These are phyloP conservation scores for Lophochroa leadbeateri DNA, from an alignment of 2,113 vertebrate genomes.

Conservation along the genomic window DNA sequence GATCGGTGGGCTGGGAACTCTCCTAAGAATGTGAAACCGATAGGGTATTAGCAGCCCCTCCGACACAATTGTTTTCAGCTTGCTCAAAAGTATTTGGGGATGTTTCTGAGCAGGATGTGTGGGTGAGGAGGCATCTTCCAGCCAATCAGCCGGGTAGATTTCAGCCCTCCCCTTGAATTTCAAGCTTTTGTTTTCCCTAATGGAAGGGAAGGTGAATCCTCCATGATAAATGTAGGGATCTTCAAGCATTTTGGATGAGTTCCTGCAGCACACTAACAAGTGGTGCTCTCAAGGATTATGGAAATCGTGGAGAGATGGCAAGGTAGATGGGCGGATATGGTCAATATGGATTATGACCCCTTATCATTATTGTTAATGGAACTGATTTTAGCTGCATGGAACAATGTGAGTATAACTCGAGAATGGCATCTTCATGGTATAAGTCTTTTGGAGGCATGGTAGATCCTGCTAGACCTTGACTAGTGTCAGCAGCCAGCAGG, in stretches of 20 bases:
- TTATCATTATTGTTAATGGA: neutral
- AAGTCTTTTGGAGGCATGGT: neutral
- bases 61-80: slow-evolving; percentile 68
- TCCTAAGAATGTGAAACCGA: slow-evolving; percentile 66
- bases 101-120: neutral
- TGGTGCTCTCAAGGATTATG: neutral
- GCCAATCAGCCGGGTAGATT: slow-evolving; percentile 50
- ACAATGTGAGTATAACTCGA: neutral
- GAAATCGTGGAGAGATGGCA: neutral
- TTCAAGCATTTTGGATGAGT: slow-evolving; percentile 47
- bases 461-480: slow-evolving; percentile 1
- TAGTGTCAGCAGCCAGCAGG: neutral
- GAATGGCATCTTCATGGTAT: neutral
- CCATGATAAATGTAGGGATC: slow-evolving; percentile 27
- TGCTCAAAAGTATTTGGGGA: slow-evolving; percentile 64
- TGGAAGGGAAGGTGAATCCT: slow-evolving; percentile 45
- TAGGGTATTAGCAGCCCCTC: slow-evolving; percentile 66
- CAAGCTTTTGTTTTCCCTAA: slow-evolving; percentile 45
- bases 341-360: neutral
- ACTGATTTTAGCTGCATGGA: slow-evolving; percentile 1
- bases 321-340: neutral
- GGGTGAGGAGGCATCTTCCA: slow-evolving; percentile 32
- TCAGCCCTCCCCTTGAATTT: slow-evolving; percentile 63
- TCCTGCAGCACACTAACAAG: neutral
- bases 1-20: slow-evolving; percentile 59